These are phyloP conservation scores for Esperia sulphurella DNA, from an alignment of 2,888 invertebrate species.

Conservation along the genomic window DNA sequence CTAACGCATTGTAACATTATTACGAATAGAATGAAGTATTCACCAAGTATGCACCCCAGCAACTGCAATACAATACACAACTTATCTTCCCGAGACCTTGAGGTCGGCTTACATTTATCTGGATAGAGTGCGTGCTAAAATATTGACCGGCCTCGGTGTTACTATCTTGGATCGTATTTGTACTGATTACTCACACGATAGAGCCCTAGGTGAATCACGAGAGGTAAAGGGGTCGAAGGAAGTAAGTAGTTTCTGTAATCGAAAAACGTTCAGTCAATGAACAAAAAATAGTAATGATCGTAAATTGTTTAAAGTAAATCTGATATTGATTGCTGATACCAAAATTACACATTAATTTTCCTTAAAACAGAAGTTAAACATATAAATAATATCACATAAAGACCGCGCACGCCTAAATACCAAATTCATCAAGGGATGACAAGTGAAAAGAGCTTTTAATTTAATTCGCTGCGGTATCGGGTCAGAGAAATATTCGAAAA, in stretches of 20 bases:
- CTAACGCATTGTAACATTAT: no score
- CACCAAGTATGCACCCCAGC: not conserved
- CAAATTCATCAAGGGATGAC: slow-evolving; percentile 76
- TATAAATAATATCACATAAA: slow-evolving; percentile 42
- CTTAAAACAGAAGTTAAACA: not conserved
- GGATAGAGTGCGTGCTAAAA: slow-evolving; percentile 69
- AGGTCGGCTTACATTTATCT: slow-evolving; percentile 63
- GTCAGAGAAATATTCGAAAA: slow-evolving; percentile 69
- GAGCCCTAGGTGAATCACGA: slow-evolving; percentile 33
- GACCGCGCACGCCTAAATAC: slow-evolving; percentile 56
- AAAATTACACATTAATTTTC: not conserved
- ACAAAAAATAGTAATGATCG: not conserved
- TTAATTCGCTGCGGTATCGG: slow-evolving; percentile 78
- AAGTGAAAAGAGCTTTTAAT: slow-evolving; percentile 80
- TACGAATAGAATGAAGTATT: not conserved
- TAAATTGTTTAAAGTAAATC: no score
- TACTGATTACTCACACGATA: slow-evolving; percentile 60
- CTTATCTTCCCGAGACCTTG: slow-evolving; percentile 46
- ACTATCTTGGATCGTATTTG: slow-evolving; percentile 66
- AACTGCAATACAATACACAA: slow-evolving; percentile 12
- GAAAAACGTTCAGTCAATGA: not conserved
- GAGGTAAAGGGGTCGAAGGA: slow-evolving; percentile 19
- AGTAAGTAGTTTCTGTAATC: not conserved
- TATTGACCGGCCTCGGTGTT: slow-evolving; percentile 56
- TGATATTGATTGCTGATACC: no score